Evolutionary conservation across 2,888 invertebrate species (phyloP), one percentile per base, ranked within the genome.

Genomic region (Onthophagus sagittarius): DNA sequence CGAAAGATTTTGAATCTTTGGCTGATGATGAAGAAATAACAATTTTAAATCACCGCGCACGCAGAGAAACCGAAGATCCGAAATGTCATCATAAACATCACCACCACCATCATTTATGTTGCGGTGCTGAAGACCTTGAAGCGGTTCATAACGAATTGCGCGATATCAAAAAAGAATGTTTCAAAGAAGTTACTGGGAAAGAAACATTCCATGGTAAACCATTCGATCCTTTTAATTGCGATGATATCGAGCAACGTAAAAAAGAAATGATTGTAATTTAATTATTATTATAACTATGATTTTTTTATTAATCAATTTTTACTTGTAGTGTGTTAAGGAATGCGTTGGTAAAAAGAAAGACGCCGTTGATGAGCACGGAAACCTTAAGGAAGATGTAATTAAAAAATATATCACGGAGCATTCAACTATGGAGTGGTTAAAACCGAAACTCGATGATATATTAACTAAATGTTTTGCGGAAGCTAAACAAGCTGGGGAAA

Each of bases 181-280:
- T 81, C 77, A 83, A 82, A 73, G 78, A 83, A 75, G 76, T 83
- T 2, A 79, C 79, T 2, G 82, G 79, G 13, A 79, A 79, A 71
- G 82, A 82, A 39, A 65, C 69, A 14, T 75, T 76, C 53, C 74
- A 77, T 9, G 73, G 72, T 67, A 73, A 53, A 62, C 72, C 53
- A 74, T 77, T 77, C 33, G 84, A 84, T 79, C 83, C 83, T 5
- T 86, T 85, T 79, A 83, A 80, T 72, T 85, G 85, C 74, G 83
- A 84, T 64, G 73, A 81, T 74, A 78, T 83, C 5, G 79, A 82
- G 6, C 82, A 83, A 76, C 80, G 79, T 70, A 81, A 80, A 69
- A 83, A 80, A 69, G 82, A 85, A 63, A 81, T 84, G 78, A 79
- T 79, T 65, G 85, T 85, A 79, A 31, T 6, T 53, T 62, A 81